Evolutionary conservation across 2,888 invertebrate genomes (phyloP), one percentile per base, ranked within the genome.

Genomic region (Dioctria linearis): DNA sequence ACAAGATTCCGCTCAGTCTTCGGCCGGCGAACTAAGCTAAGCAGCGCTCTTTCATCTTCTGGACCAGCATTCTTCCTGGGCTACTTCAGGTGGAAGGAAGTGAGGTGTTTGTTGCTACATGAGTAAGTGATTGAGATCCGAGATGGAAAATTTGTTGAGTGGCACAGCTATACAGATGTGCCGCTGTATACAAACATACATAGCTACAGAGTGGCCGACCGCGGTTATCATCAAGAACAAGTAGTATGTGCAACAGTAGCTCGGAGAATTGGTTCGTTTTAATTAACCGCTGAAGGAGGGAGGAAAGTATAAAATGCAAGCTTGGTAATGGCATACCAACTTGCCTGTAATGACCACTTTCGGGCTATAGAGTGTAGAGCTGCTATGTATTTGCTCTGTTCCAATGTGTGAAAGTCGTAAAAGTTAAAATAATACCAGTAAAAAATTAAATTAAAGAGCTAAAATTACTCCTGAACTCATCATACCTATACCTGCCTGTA

Each of bases 261-360:
- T 5, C 49, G 46, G 63, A 37, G 67, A 79, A 79, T 80, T 80
- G 79, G 79, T 71, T 80, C 71, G 79, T 63, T 80, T 80, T 80
- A 80, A 80, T 80, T 80, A 80, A 61, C 69, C 42, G 61, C 51
- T 46, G 61, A 59, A 63, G 59, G 61, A n/a, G 59, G 51, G 59
- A 13, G 61, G 37, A 9, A 2, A 43, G 11, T 61, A 25, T 25
- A 8, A n/a, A 40, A n/a, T 42, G 5, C 43, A n/a, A 25, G n/a
- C 39, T 42, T 9, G 40, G 42, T 73, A 42, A 73, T 73, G 49
- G 39, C 42, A 37, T 54, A 40, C 42, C 61, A 40, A 6, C 13
- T 25, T 2, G 25, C 25, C 25, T 6, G n/a, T 59, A 59, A 59
- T 59, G 3, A 61, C 49, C 42, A 25, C 59, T 13, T 13, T 46